These are phyloP conservation scores for Silurus asotus DNA, from an alignment of 2,113 vertebrate genomes.

Conservation along the genomic window DNA sequence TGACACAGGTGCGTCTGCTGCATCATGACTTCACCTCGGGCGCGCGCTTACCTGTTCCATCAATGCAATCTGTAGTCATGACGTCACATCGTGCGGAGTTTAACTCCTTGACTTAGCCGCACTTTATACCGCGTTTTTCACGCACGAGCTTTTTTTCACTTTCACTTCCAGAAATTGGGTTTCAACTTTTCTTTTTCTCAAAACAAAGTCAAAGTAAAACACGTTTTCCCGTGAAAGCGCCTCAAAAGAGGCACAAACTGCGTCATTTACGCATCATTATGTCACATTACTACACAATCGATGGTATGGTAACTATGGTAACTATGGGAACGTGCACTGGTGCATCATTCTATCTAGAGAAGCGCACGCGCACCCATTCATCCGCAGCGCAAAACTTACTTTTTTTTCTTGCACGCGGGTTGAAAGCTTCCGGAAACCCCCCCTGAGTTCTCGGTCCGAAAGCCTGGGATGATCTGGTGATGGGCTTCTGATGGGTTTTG, in stretches of 20 bases:
- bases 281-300: background rate
- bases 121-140: background rate
- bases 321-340: slow-evolving; percentile 1
- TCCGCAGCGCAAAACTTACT: slow-evolving; percentile 46
- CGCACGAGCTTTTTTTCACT: background rate
- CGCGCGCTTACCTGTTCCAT: background rate
- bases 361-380: background rate
- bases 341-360: background rate
- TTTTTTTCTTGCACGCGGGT: background rate
- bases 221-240: background rate
- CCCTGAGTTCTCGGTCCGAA: slow-evolving; percentile 29
- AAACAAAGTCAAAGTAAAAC: background rate
- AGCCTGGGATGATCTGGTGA: background rate
- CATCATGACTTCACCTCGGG: background rate
- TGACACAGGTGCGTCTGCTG: background rate
- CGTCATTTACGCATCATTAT: background rate
- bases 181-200: background rate
- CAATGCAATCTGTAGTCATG: background rate
- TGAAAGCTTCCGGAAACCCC: background rate
- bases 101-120: background rate
- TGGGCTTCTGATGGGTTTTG: background rate
- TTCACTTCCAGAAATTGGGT: background rate
- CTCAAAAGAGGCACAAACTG: background rate
- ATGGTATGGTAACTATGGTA: background rate
- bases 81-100: background rate